Evolutionary conservation across 2,113 vertebrate species (phyloP).

Genomic region (Cyanoderma ruficeps): DNA sequence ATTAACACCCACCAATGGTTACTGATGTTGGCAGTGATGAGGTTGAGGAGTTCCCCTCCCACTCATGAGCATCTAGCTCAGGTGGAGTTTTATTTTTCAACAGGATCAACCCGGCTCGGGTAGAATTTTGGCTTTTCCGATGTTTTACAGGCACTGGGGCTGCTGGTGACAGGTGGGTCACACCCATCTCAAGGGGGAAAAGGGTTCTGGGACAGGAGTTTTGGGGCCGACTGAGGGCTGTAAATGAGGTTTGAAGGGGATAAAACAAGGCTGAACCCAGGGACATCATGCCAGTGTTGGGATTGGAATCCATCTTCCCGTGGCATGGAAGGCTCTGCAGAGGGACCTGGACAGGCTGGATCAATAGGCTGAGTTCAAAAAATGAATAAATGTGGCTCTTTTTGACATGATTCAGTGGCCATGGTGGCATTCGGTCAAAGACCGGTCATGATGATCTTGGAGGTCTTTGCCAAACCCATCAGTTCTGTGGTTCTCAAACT

Average conservation of each 20-base stretch:
- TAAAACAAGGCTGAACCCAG: not conserved
- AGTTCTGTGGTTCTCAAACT: not conserved
- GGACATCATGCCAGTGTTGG: not conserved
- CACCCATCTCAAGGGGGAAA: no score
- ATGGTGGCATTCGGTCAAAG: not conserved
- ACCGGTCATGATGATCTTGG: not conserved
- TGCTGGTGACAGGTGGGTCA: not conserved
- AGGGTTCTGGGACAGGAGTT: not conserved
- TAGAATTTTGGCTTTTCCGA: not conserved
- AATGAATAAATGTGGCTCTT: not conserved
- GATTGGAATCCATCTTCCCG: not conserved
- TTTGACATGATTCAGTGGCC: not conserved
- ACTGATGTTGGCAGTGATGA: not conserved
- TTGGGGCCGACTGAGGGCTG: not conserved
- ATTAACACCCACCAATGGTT: accelerated
- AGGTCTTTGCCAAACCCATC: not conserved
- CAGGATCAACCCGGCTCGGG: not conserved
- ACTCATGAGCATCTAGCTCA: accelerated
- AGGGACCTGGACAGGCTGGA: not conserved
- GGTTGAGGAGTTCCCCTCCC: accelerated
- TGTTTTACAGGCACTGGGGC: not conserved
- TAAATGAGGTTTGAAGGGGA: not conserved
- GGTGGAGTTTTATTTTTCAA: not conserved
- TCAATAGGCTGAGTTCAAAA: not conserved
- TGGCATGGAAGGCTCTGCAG: not conserved